Conservation (phyloP, 2,888 invertebrate genomes). For the Diadegma fenestrale region DNA sequence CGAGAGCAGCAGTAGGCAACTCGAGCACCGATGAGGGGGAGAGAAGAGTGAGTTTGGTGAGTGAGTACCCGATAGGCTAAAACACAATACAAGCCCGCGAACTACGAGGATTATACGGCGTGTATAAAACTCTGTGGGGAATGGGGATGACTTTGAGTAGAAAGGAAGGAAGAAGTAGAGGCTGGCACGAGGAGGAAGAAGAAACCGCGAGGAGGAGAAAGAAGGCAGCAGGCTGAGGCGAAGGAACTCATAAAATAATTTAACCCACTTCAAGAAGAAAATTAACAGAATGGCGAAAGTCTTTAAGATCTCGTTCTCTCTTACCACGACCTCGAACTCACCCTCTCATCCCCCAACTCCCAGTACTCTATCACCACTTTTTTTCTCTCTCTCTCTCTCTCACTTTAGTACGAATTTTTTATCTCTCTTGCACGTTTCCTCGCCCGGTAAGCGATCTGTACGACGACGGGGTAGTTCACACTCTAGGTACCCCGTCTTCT, state of each 20-base stretch:
- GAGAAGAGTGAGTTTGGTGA: slow-evolving; percentile 50
- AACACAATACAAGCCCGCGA: slow-evolving; percentile 65
- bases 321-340: slow-evolving; percentile 70
- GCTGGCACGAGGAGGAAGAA: slow-evolving; percentile 28
- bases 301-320: slow-evolving; percentile 81
- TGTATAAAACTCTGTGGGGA: slow-evolving; percentile 47
- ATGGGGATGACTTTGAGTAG: slow-evolving; percentile 18
- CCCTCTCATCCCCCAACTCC: slow-evolving; percentile 56
- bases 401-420: slow-evolving; percentile 57
- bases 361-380: slow-evolving; percentile 34
- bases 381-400: slow-evolving; percentile 55
- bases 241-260: slow-evolving; percentile 83
- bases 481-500: slow-evolving; percentile 56
- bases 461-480: slow-evolving; percentile 62
- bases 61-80: slow-evolving; percentile 54
- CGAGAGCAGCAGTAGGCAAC: slow-evolving; percentile 31
- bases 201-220: slow-evolving; percentile 51
- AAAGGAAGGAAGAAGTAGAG: slow-evolving; percentile 22
- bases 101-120: slow-evolving; percentile 59
- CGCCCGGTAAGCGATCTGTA: slow-evolving; percentile 41
- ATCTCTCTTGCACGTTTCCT: slow-evolving; percentile 45
- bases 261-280: slow-evolving; percentile 84
- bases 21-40: slow-evolving; percentile 30
- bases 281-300: slow-evolving; percentile 84
- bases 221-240: slow-evolving; percentile 40